phyloP scores from a whole-genome alignment of 2,888 invertebrate species.

The Napeogenes sylphis region DNA sequence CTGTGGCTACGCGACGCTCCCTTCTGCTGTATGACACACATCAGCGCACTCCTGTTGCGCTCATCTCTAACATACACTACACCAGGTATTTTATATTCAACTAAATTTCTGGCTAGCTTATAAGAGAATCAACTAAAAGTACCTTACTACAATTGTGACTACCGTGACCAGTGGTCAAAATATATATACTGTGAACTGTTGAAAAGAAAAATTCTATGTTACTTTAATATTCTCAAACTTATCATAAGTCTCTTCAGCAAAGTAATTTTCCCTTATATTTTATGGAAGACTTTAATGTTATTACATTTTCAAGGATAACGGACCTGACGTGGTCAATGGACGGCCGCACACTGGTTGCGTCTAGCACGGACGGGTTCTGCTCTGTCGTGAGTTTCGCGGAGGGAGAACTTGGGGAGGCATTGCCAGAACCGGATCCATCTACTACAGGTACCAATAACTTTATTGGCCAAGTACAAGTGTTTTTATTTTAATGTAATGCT shows the following conservation, averaged over 20 bases:
- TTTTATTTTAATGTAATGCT: no score
- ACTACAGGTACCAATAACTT: conserved; percentile 17
- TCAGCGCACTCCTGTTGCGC: conserved; percentile 59
- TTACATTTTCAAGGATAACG: conserved; percentile 47
- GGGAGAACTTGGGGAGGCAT: conserved; percentile 53
- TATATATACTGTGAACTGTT: no score
- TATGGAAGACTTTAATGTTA: no score
- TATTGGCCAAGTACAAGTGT: no score
- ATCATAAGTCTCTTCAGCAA: no score
- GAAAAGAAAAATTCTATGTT: no score
- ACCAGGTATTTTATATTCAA: conserved; percentile 46
- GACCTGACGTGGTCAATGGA: conserved; percentile 65
- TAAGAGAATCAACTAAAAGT: no score
- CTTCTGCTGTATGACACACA: conserved; percentile 78
- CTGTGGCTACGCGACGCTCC: conserved; percentile 92
- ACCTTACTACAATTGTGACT: no score
- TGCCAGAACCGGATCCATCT: conserved; percentile 39
- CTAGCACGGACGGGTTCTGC: conserved; percentile 71
- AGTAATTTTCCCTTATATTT: no score
- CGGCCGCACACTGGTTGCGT: conserved; percentile 56
- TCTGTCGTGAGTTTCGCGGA: conserved; percentile 58
- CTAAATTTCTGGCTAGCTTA: no score
- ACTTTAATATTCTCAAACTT: no score
- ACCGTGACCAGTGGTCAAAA: no score
- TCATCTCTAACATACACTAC: conserved; percentile 66